Evolutionary conservation across 2,113 vertebrate species (phyloP), one percentile per base, ranked within the genome.

Genomic region (Rhizomys pruinosus): DNA sequence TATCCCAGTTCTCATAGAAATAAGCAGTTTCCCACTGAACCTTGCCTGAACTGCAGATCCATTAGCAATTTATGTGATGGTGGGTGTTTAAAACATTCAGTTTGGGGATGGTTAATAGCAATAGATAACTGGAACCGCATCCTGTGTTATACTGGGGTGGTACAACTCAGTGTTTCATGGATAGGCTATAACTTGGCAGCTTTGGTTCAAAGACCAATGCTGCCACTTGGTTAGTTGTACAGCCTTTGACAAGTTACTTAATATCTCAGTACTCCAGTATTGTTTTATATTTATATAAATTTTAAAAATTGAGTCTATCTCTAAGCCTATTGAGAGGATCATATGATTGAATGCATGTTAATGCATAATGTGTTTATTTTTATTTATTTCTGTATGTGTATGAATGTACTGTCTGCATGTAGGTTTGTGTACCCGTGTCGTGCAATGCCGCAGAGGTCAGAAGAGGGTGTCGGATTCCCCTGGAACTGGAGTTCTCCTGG

Each of bases 341-440:
- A 69, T 80, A 39, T 84, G 77, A 84, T 93, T 42, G 69, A 81
- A 80, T n/a, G 55, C 29, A 84, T n/a, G 44, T 80, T 72, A 88
- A 80, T 72, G 69, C 44, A 64, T 47, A 68, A 37, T 66, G 12
- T 52, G 42, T 63, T 8, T 78, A 13, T 61, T 4, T 80, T 13
- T 61, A 27, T 80, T n/a, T n/a, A n/a, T n/a, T n/a, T n/a, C n/a
- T n/a, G n/a, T n/a, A n/a, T n/a, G n/a, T n/a, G n/a, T n/a, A n/a
- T n/a, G n/a, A n/a, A n/a, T n/a, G n/a, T n/a, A n/a, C n/a, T n/a
- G n/a, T n/a, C n/a, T n/a, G n/a, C n/a, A n/a, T n/a, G n/a, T n/a
- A n/a, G n/a, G n/a, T n/a, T n/a, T n/a, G n/a, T n/a, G n/a, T n/a
- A n/a, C n/a, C n/a, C n/a, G n/a, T n/a, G n/a, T n/a, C n/a, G n/a